Percentiles rank a stretch among this genome's conserved stretches.
These are phyloP conservation scores for Scopus umbretta DNA, from an alignment of 2,113 vertebrate genomes.

Conservation along the genomic window DNA sequence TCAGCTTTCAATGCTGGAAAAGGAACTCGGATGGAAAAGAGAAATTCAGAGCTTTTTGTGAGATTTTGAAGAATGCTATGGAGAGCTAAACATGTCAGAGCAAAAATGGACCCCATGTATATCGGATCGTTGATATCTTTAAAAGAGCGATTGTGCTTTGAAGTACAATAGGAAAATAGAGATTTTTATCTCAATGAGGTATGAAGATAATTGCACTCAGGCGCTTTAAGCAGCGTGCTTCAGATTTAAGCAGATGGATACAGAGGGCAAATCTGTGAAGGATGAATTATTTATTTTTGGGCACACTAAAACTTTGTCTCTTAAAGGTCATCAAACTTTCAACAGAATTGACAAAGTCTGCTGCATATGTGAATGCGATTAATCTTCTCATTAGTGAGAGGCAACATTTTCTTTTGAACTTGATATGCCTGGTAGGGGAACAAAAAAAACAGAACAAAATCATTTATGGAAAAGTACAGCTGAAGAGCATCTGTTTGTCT, in stretches of 20 bases:
- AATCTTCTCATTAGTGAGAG: conserved; percentile 71
- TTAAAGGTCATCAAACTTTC: conserved; percentile 67
- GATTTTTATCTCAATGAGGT: conserved; percentile 11
- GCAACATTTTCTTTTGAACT: conserved; percentile 73
- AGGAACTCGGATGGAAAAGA: background rate
- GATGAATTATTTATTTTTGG: conserved; percentile 63
- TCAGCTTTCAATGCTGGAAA: background rate
- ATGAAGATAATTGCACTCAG: conserved; percentile 33
- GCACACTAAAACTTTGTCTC: conserved; percentile 52
- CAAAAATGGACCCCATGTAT: background rate
- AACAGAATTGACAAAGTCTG: conserved; percentile 56
- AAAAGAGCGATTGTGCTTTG: background rate
- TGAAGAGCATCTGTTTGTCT: conserved; percentile 63
- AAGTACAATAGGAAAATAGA: conserved; percentile 30
- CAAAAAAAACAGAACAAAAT: conserved; percentile 60
- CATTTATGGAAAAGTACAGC: conserved; percentile 58
- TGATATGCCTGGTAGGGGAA: conserved; percentile 68
- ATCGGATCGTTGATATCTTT: background rate
- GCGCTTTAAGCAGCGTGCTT: conserved; percentile 36
- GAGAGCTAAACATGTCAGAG: background rate
- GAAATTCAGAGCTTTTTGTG: background rate
- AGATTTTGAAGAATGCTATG: background rate
- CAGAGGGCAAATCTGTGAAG: conserved; percentile 29
- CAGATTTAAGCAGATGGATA: conserved; percentile 25
- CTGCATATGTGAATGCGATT: conserved; percentile 50